These are phyloP conservation scores for Mechanitis messenoides DNA, from an alignment of 2,888 invertebrate genomes.

Conservation along the genomic window DNA sequence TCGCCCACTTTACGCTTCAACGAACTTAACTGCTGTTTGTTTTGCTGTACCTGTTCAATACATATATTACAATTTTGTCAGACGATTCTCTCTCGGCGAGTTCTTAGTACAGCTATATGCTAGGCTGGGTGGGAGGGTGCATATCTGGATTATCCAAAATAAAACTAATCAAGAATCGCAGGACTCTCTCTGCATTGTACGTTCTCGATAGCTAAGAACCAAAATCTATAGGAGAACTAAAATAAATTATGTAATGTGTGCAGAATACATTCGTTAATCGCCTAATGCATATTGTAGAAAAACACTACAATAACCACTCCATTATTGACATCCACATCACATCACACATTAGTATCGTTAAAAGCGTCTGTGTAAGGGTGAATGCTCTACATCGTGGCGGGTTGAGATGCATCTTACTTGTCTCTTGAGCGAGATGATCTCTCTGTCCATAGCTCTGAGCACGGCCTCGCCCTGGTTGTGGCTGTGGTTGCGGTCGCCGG, in stretches of 20 bases:
- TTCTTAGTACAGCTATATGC: slow-evolving; percentile 15
- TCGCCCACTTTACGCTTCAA: slow-evolving; percentile 86
- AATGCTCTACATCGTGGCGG: slow-evolving; percentile 57
- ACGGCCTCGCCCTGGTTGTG: slow-evolving; percentile 85
- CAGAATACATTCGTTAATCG: slow-evolving; percentile 58
- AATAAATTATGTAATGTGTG: slow-evolving; percentile 55
- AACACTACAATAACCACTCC: slow-evolving; percentile 19
- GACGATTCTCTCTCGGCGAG: slow-evolving; percentile 8
- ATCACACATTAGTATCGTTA: slow-evolving; percentile 38
- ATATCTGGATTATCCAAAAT: slow-evolving; percentile 74
- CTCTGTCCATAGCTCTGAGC: slow-evolving; percentile 94
- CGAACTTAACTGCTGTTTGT: slow-evolving; percentile 93
- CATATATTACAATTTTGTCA: no score
- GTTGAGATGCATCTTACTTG: slow-evolving; percentile 85
- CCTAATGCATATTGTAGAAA: slow-evolving; percentile 27
- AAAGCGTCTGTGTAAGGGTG: slow-evolving; percentile 46
- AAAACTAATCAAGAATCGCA: slow-evolving; percentile 42
- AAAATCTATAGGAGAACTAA: slow-evolving; percentile 33
- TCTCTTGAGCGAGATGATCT: slow-evolving; percentile 95
- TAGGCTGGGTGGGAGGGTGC: slow-evolving; percentile 38
- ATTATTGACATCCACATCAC: slow-evolving; percentile 46
- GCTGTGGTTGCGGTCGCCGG: slow-evolving; percentile 73
- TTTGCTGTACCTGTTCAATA: slow-evolving; percentile 88
- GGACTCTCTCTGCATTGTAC: slow-evolving; percentile 37
- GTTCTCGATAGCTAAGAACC: slow-evolving; percentile 33